These are phyloP conservation scores for Telmatochromis sp. DNA, from an alignment of 2,113 vertebrate species.

Conservation along the genomic window DNA sequence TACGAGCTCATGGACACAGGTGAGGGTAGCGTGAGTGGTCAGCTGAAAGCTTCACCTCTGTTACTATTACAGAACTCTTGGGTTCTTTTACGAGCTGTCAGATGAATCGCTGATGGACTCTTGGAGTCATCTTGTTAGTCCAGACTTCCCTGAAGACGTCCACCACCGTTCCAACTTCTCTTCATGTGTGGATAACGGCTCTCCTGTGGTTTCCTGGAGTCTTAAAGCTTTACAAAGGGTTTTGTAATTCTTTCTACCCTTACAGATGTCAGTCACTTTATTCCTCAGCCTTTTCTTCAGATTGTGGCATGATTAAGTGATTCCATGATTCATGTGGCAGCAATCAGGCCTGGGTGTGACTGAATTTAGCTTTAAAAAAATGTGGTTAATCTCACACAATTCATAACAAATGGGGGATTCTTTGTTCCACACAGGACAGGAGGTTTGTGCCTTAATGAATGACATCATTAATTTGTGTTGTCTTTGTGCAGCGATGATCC, in stretches of 20 bases:
- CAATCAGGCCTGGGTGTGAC: background rate
- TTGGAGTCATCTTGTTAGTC: background rate
- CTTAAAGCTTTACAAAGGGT: background rate
- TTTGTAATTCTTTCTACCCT: background rate
- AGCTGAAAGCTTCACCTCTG: background rate
- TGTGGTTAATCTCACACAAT: background rate
- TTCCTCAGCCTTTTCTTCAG: background rate
- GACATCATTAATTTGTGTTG: background rate
- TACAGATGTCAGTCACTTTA: background rate
- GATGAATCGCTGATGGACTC: background rate
- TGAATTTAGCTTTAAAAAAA: background rate
- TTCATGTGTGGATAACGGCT: background rate
- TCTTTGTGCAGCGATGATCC: background rate
- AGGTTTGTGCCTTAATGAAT: too few species aligned
- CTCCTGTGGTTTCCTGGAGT: background rate
- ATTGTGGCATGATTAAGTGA: background rate
- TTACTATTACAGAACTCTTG: background rate
- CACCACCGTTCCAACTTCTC: background rate
- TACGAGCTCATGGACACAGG: background rate
- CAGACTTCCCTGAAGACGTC: rapidly evolving
- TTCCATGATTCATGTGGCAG: background rate
- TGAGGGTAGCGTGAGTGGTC: rapidly evolving
- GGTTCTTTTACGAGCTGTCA: rapidly evolving
- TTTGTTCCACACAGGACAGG: background rate
- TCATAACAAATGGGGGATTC: background rate